phyloP scores from a whole-genome alignment of 2,113 vertebrate species.

The Oophaga pumilio region DNA sequence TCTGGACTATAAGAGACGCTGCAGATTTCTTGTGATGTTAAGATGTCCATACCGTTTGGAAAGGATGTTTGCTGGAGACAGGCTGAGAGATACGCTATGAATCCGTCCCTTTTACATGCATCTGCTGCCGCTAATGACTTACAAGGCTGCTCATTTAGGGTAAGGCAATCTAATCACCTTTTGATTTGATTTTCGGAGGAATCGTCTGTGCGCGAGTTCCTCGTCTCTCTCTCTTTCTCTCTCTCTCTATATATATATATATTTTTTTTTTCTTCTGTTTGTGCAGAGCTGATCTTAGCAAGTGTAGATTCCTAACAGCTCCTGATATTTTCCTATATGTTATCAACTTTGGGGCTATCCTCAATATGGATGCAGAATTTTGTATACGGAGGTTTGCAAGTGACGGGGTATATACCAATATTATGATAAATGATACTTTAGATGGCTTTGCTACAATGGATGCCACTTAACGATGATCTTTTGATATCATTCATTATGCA shows the following conservation, averaged over 20 bases:
- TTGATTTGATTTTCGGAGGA: slow-evolving; percentile 75
- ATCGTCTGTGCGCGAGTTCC: slow-evolving; percentile 64
- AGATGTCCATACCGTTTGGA: slow-evolving; percentile 95
- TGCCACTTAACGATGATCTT: neutral
- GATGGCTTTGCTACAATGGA: neutral
- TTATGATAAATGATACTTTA: no score
- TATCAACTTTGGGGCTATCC: neutral
- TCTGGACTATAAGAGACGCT: slow-evolving; percentile 85
- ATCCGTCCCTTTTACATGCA: slow-evolving; percentile 89
- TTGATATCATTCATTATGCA: neutral
- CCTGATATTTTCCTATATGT: neutral
- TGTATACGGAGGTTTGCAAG: slow-evolving; percentile 11
- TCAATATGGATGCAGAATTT: neutral
- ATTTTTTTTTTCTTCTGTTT: neutral
- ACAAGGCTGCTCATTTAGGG: slow-evolving; percentile 95
- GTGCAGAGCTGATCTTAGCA: neutral
- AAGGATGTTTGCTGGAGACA: slow-evolving; percentile 92
- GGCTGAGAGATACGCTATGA: slow-evolving; percentile 91
- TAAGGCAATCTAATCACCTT: slow-evolving; percentile 83
- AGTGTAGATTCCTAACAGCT: slow-evolving; percentile 1
- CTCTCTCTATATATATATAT: neutral
- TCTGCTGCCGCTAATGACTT: slow-evolving; percentile 91
- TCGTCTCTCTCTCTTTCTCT: slow-evolving; percentile 10
- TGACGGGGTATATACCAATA: neutral
- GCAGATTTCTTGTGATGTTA: slow-evolving; percentile 88